phyloP scores from a whole-genome alignment of 2,113 vertebrate genomes.

The Tympanuchus pallidicinctus region DNA sequence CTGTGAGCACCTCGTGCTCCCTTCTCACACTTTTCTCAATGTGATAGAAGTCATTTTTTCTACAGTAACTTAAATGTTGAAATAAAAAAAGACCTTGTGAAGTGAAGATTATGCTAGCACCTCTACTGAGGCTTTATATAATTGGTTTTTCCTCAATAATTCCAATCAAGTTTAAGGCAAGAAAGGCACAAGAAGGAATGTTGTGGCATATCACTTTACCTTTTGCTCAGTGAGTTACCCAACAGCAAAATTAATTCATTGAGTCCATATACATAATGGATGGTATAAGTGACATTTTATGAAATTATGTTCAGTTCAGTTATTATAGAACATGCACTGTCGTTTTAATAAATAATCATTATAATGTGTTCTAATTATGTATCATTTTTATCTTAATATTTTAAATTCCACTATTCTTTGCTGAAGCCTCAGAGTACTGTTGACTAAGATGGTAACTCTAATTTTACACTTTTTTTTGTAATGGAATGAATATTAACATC shows the following conservation, averaged over 20 bases:
- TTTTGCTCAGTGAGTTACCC: neutral
- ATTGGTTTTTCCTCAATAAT: neutral
- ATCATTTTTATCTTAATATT: neutral
- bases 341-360: neutral
- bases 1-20: neutral
- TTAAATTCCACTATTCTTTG: neutral
- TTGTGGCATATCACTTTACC: neutral
- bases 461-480: conserved; percentile 35
- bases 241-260: neutral
- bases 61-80: neutral
- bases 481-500: conserved; percentile 35
- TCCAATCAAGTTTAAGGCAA: neutral
- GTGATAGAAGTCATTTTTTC: neutral
- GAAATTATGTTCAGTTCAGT: neutral
- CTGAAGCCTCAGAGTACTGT: conserved; percentile 1
- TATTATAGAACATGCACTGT: neutral
- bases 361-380: neutral
- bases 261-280: neutral
- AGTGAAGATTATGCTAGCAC: neutral
- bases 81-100: neutral
- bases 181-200: neutral
- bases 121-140: neutral
- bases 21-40: neutral
- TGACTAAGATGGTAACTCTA: neutral
- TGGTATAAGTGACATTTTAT: neutral